Evolutionary conservation across 2,797 vertebrate species (phyloP), one percentile per base, ranked within the genome.

Genomic region (Anguilla marmorata): DNA sequence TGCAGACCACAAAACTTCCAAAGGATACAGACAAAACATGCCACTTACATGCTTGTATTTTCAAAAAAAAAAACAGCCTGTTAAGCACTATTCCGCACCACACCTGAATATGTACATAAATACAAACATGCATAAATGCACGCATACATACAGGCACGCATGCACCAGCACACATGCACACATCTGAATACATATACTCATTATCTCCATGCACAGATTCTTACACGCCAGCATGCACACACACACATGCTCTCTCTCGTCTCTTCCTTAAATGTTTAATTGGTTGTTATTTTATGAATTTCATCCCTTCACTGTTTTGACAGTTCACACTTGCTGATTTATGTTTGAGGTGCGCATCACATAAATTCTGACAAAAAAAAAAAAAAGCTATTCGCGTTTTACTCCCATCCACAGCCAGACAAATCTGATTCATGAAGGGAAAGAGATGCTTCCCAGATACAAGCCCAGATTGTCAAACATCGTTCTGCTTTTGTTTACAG

Each of bases 81-180:
- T 56, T 56, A 56, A 2, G 12, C 14, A 2, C 72, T 5, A 76
- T 76, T 76, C 72, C 19, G 27, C 30, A 30, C n/a, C 11, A 24
- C 1, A 33, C 52, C 30, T 58, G 45, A 45, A 79, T 33, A 86
- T 85, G 27, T 82, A 37, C 86, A 66, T 14, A 11, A 86, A 76
- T 50, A 86, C 69, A 84, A 37, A 79, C 12, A 50, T 24, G 24
- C 60, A 66, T 52, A 52, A 52, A 52, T 52, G 12, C 52, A 88
- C 85, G 30, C 27, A 83, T 19, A 1, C 88, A 88, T 41, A 88
- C 90, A 90, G 90, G 90, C 88, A 69, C 85, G 87, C 90, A 90
- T 90, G 90, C 88, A 69, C 86, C 84, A 86, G 85, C 90, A 88
- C 90, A 72, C 91, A 89, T 88, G 87, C 92, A 84, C 92, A 88